Evolutionary conservation across 2,888 invertebrate species (phyloP), one percentile per base, ranked within the genome.

Genomic region (Dolichomitus sp.): DNA sequence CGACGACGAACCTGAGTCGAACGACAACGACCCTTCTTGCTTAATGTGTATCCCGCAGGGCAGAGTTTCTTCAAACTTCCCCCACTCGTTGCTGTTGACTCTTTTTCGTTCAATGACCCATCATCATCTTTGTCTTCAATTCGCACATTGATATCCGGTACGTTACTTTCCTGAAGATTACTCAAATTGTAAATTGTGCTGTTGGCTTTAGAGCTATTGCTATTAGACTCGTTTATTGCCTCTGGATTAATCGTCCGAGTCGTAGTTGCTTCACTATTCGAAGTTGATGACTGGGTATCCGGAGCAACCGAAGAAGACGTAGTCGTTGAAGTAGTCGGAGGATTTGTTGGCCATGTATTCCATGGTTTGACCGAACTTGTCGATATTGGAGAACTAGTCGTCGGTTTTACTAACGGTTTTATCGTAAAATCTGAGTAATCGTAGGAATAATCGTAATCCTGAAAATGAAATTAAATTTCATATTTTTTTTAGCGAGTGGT

Each of bases 381-480:
- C 9, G 89, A 73, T 4, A 79, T 9, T 27, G 86, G 54, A 12
- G 86, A 73, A 52, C 85, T 86, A 5, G 89, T 88, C 27, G 86
- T 87, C 19, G 89, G 89, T 79, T 84, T 87, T 2, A 88, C 74
- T 19, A 87, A 86, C 33, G 96, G 96, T 93, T 96, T 97, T 89
- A 96, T 94, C 23, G 97, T 97, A 93, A 96, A 95, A 89, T 97
- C 96, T 4, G 96, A 94, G 88, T 96, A 96, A 91, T 97, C 97
- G 91, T 97, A 97, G 69, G 95, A 95, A 90, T 97, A 97, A 93
- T 97, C 96, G 86, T 96, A 96, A 90, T 96, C 96, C 96, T 96
- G 94, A 40, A 95, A 95, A n/a, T n/a, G n/a, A n/a, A n/a, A n/a
- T n/a, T n/a, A n/a, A n/a, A n/a, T n/a, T n/a, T n/a, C n/a, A n/a